Evolutionary conservation across 2,797 vertebrate genomes (phyloP).

Genomic region (Aquila chrysaetos): DNA sequence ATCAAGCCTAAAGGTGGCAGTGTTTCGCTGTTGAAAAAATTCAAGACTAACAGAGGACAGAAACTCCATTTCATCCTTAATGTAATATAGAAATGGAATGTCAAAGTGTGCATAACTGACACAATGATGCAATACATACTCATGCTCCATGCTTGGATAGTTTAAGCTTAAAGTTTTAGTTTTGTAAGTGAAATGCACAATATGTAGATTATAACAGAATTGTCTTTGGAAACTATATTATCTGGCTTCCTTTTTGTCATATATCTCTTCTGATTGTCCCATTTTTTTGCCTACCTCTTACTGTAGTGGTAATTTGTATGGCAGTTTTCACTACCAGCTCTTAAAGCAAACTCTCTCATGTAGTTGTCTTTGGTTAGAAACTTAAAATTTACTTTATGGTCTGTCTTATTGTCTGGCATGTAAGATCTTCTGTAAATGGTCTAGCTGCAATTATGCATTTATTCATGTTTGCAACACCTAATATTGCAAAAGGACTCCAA

Average conservation of each 20-base stretch:
- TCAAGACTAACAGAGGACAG: neutral
- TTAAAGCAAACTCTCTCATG: neutral
- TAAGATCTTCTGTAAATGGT: neutral
- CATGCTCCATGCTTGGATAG: slow-evolving; percentile 17
- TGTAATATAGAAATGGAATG: slow-evolving; percentile 34
- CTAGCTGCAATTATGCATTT: neutral
- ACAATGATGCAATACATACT: slow-evolving; percentile 10
- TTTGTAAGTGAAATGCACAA: slow-evolving; percentile 40
- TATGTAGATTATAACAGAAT: neutral
- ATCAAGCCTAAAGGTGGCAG: slow-evolving; percentile 74
- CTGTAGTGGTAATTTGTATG: neutral
- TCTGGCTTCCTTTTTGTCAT: neutral
- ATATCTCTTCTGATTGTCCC: neutral
- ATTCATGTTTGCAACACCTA: neutral
- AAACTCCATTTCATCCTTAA: slow-evolving; percentile 20
- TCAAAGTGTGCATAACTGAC: slow-evolving; percentile 44
- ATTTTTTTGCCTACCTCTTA: neutral
- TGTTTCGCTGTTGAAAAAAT: slow-evolving; percentile 69
- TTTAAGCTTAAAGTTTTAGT: slow-evolving; percentile 47
- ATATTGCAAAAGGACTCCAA: neutral
- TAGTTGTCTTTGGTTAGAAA: neutral
- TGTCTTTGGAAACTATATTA: slow-evolving; percentile 14
- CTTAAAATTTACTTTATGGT: neutral
- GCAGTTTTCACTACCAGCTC: neutral
- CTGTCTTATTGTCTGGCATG: neutral